Evolutionary conservation across 1,140 invertebrate genomes (phyloP), one percentile per base, ranked within the genome.

Genomic region (Eriosoma lanigerum): DNA sequence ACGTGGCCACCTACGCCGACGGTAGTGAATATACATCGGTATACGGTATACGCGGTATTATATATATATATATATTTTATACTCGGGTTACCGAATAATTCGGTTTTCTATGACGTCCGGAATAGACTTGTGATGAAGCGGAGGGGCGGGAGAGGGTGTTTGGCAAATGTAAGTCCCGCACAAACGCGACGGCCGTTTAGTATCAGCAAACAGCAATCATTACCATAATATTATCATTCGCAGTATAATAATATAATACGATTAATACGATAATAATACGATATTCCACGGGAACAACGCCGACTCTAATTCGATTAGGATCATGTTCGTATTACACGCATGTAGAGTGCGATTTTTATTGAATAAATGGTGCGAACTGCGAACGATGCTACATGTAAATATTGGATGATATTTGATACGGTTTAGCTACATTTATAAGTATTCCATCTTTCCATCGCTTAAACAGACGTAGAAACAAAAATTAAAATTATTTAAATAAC

Each of bases 51-150:
- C 32, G 32, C n/a, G n/a, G n/a, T n/a, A n/a, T n/a, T n/a, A n/a
- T n/a, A n/a, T n/a, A n/a, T n/a, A n/a, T n/a, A n/a, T n/a, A n/a
- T n/a, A n/a, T n/a, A n/a, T n/a, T n/a, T n/a, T n/a, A n/a, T 38
- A 38, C 17, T 78, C 75, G 46, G 56, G 75, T 78, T 78, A 60
- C 75, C 21, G 75, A 15, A 78, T 60, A 60, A 60, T 78, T 78
- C 54, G 56, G 52, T 78, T 56, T 76, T 38, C 32, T n/a, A n/a
- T 6, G 38, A 13, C n/a, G 64, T 3, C n/a, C 64, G 66, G 19
- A 46, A 38, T 32, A 17, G 9, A 3, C 1, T 38, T 15, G 24
- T 38, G 6, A n/a, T n/a, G n/a, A n/a, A n/a, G n/a, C n/a, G n/a
- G n/a, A n/a, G 62, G n/a, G 19, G 29, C 9, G 10, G 54, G 54